A percentile compares a stretch with the other conserved stretches of the same genome.
These are phyloP conservation scores for Merops nubicus DNA, from an alignment of 2,113 vertebrate species.

Conservation along the genomic window DNA sequence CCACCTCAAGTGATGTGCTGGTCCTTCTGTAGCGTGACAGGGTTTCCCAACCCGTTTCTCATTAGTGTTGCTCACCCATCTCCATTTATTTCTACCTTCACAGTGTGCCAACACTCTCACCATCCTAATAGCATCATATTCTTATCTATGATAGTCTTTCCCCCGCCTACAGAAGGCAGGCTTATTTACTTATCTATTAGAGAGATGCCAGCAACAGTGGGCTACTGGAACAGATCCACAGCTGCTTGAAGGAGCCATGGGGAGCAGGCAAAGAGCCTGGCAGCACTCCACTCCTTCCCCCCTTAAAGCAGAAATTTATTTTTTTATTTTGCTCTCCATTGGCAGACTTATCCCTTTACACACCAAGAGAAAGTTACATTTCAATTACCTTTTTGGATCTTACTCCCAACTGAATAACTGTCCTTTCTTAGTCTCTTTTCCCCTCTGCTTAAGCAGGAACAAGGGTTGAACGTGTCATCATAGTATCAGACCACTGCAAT, in stretches of 20 bases:
- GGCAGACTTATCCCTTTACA: neutral
- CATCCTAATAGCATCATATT: neutral
- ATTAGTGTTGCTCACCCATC: neutral
- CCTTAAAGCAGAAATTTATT: neutral
- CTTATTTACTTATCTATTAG: neutral
- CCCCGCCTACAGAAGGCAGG: neutral
- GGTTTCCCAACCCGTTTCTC: neutral
- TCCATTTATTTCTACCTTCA: neutral
- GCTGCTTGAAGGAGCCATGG: neutral
- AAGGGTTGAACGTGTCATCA: fast-evolving
- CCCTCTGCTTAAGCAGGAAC: neutral
- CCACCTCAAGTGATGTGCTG: fast-evolving
- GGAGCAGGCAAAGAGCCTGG: neutral
- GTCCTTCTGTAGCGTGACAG: fast-evolving
- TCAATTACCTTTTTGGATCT: neutral
- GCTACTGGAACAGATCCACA: neutral
- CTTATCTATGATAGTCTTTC: neutral
- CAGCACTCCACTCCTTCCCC: neutral
- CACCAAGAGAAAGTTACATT: neutral
- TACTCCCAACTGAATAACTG: neutral
- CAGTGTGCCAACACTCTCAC: neutral
- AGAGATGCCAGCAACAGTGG: neutral
- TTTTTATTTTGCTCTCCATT: neutral
- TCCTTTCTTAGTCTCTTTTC: neutral
- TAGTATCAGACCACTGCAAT: neutral